Percentiles rank a stretch among this genome's conserved stretches.
Evolutionary conservation across 2,888 invertebrate species (phyloP).

Genomic region (Carabus problematicus): DNA sequence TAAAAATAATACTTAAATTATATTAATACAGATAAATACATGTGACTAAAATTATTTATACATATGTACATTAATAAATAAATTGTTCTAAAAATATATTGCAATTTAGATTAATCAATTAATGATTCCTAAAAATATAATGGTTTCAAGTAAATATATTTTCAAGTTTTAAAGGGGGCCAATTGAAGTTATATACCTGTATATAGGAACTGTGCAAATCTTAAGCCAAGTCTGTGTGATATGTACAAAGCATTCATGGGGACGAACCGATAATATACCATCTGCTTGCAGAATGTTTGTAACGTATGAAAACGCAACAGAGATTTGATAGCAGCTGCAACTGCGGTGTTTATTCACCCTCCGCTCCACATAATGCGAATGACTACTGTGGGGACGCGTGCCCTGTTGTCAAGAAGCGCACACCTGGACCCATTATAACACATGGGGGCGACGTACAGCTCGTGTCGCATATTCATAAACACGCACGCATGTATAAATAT

Average conservation of each 20-base stretch:
- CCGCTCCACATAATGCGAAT: not conserved
- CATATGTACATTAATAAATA: too few relatives aligned
- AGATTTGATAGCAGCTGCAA: slow-evolving; percentile 33
- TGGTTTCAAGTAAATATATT: not conserved
- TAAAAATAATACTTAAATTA: not conserved
- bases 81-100: not conserved
- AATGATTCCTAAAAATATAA: not conserved
- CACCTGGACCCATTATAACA: slow-evolving; percentile 13
- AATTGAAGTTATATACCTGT: too few relatives aligned
- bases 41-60: not conserved
- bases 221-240: not conserved
- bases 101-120: not conserved
- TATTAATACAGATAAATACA: not conserved
- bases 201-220: not conserved
- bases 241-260: not conserved
- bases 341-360: not conserved
- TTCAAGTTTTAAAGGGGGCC: too few relatives aligned
- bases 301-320: slow-evolving; percentile 28
- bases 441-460: slow-evolving; percentile 4
- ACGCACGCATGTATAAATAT: not conserved
- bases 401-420: slow-evolving; percentile 20
- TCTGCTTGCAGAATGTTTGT: slow-evolving; percentile 24
- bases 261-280: slow-evolving; percentile 1
- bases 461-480: not conserved
- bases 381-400: slow-evolving; percentile 18